Evolutionary conservation across 2,113 vertebrate genomes (phyloP).

Genomic region (Rhipidura dahli): DNA sequence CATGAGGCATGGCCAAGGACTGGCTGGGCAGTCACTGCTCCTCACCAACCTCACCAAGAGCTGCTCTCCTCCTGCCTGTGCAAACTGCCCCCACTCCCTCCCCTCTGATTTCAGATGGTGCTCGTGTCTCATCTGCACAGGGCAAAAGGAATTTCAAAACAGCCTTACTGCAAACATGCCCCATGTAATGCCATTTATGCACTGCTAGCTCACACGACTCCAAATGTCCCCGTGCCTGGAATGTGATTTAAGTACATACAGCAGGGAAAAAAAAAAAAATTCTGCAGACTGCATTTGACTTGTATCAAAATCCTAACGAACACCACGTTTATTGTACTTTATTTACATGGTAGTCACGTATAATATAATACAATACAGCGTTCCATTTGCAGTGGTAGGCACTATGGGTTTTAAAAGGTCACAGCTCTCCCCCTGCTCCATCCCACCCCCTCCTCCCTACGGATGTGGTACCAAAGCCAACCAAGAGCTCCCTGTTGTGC

Average conservation of each 20-base stretch:
- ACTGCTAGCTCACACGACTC: background rate
- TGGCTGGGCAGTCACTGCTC: background rate
- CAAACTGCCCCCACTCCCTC: background rate
- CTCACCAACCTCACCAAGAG: background rate
- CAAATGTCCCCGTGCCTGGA: background rate
- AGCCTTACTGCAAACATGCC: background rate
- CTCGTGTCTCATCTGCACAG: background rate
- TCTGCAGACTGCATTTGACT: conserved; percentile 34
- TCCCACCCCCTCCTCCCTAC: background rate
- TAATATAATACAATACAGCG: conserved; percentile 6
- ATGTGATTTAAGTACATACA: background rate
- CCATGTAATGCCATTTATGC: background rate
- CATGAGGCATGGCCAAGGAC: background rate
- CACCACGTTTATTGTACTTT: conserved; percentile 42
- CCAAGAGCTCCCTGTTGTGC: background rate
- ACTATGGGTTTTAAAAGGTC: conserved; percentile 21
- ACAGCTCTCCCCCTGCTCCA: conserved; percentile 16
- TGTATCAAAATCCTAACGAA: conserved; percentile 30
- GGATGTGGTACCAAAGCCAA: background rate
- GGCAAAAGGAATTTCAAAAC: background rate
- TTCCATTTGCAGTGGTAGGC: conserved; percentile 37
- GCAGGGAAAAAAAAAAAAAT: background rate
- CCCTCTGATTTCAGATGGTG: background rate
- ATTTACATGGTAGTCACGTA: background rate
- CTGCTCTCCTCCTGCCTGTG: background rate